A percentile compares a stretch with the other conserved stretches of the same genome.
Conservation (phyloP, 2,797 vertebrate genomes). For the Mormyrus hasselquistii region DNA sequence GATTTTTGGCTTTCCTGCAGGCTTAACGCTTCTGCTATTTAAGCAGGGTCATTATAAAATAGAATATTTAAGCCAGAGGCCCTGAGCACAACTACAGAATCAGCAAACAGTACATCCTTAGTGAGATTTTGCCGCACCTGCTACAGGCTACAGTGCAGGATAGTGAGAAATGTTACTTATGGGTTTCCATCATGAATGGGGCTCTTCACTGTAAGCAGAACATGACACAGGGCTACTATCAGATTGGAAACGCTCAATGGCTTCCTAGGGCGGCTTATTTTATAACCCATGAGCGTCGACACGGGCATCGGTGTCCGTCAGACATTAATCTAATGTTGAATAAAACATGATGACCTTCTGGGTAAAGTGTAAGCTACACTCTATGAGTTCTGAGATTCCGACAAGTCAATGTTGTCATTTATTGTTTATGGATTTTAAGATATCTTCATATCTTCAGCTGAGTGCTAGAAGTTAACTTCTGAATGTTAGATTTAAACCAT, state of each 20-base stretch:
- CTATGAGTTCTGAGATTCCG: constrained; percentile 13
- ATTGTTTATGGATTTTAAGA: not conserved
- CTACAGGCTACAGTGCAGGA: not conserved
- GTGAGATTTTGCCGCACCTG: not conserved
- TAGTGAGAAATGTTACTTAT: not conserved
- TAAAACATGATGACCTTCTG: constrained; percentile 31
- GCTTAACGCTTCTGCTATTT: not conserved
- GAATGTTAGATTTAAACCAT: not conserved
- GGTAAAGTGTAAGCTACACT: constrained; percentile 25
- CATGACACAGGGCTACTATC: constrained; percentile 6
- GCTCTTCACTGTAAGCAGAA: constrained; percentile 11
- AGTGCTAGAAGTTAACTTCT: not conserved
- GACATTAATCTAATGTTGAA: constrained; percentile 32
- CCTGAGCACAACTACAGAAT: not conserved
- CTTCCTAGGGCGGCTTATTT: not conserved
- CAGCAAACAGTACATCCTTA: not conserved
- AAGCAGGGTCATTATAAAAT: not conserved
- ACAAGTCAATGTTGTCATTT: not conserved
- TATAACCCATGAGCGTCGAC: constrained; percentile 5
- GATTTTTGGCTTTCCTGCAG: not conserved
- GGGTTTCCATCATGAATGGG: not conserved
- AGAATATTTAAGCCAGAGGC: not conserved
- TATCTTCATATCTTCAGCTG: not conserved
- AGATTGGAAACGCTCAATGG: constrained; percentile 9
- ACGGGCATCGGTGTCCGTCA: not conserved